Percentiles rank a stretch among this genome's conserved stretches.
These are phyloP conservation scores for Onychomys leucogaster DNA, from an alignment of 2,797 vertebrate species.

Conservation along the genomic window DNA sequence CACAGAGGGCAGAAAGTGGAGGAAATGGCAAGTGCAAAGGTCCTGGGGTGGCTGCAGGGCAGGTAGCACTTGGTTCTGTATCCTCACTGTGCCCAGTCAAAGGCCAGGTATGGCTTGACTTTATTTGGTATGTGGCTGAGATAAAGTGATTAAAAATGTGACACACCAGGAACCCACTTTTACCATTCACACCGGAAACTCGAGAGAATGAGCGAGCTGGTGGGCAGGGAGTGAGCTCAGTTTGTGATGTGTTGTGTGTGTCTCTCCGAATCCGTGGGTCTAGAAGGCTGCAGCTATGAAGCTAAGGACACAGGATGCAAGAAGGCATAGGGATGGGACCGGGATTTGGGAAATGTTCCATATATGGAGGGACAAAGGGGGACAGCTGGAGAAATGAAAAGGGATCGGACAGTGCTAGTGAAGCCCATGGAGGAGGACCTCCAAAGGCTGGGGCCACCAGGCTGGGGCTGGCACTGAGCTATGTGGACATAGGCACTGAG, in stretches of 20 bases:
- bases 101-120: background rate
- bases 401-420: background rate
- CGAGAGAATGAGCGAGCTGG: background rate
- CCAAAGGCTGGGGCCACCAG: no score
- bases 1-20: background rate
- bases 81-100: background rate
- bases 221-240: background rate
- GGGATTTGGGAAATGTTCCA: background rate
- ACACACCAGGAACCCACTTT: background rate
- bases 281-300: background rate
- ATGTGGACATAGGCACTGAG: no score
- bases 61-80: background rate
- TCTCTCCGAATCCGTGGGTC: background rate
- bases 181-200: background rate
- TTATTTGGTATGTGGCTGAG: background rate
- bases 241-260: no score
- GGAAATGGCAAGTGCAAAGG: constrained; percentile 28
- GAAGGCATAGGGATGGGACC: background rate
- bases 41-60: background rate
- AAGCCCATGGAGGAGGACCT: background rate
- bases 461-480: no score
- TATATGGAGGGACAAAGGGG: background rate
- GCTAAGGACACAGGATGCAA: background rate
- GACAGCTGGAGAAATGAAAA: background rate
- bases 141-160: background rate